Percentiles rank a stretch among this genome's conserved stretches.
phyloP scores from a whole-genome alignment of 2,113 vertebrate genomes.

The Brachyhypopomus gauderio region DNA sequence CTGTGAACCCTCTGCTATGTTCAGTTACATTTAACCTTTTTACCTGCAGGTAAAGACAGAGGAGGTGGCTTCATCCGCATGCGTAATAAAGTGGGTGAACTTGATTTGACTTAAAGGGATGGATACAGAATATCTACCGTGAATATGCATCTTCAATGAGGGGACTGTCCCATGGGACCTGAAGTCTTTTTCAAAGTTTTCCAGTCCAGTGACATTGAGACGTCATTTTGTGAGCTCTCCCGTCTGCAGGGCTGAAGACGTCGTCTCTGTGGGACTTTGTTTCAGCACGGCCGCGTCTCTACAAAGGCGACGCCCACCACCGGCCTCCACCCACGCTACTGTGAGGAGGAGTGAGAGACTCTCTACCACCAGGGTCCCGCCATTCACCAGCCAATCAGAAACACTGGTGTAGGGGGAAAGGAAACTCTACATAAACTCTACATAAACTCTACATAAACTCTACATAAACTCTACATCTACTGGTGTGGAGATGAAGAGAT shows the following conservation, averaged over 20 bases:
- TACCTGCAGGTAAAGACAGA: background rate
- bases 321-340: background rate
- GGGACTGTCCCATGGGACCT: slow-evolving; percentile 27
- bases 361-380: background rate
- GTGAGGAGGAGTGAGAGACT: too few species aligned
- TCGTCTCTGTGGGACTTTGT: slow-evolving; percentile 37
- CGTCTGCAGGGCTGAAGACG: slow-evolving; percentile 31
- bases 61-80: slow-evolving; percentile 8
- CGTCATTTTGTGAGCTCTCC: slow-evolving; percentile 45
- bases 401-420: background rate
- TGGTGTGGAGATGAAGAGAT: background rate
- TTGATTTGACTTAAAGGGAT: slow-evolving; percentile 22
- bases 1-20: slow-evolving; percentile 12
- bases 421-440: background rate
- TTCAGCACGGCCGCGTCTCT: slow-evolving; percentile 33
- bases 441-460: too few species aligned
- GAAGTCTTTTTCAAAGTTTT: slow-evolving; percentile 23
- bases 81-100: slow-evolving; percentile 36
- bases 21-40: slow-evolving; percentile 13
- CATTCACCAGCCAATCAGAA: slow-evolving; percentile 26
- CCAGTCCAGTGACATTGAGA: slow-evolving; percentile 49
- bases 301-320: slow-evolving; percentile 31
- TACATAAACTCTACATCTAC: background rate
- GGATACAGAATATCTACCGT: slow-evolving; percentile 13
- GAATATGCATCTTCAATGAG: slow-evolving; percentile 30